Evolutionary conservation across 2,797 vertebrate genomes (phyloP), one percentile per base, ranked within the genome.

Genomic region (Tapera naevia): DNA sequence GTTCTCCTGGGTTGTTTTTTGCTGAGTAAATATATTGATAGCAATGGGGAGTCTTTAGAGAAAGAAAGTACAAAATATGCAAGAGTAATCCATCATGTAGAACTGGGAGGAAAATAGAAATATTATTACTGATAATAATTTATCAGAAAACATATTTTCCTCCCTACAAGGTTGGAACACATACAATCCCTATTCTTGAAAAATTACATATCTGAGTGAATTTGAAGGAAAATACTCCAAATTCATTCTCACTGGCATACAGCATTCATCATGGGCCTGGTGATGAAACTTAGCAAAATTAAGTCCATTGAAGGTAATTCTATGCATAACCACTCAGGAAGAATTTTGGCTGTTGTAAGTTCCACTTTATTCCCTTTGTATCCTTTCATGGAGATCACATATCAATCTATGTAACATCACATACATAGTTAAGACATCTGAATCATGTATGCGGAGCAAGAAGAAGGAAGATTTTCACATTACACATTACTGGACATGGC

Each of bases 391-490:
- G 33, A 76, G 60, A 13, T 53, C 25, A 54, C 30, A 13, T 14
- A 89, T 18, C 56, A 48, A 35, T 41, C 89, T 57, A 41, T 39
- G 35, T 25, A 87, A n/a, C 60, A 37, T 35, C 35, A 74, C 3
- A 35, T 35, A 64, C 53, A 30, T n/a, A 48, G 22, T 23, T 72
- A 90, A 87, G 66, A 46, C 45, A 45, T 30, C 61, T 60, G 45
- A 92, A 90, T 74, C 56, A 10, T 1, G 15, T n/a, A 69, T 23
- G 65, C 35, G 71, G 88, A 92, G 79, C 43, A 11, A 92, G 43
- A 92, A 84, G 23, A 14, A 89, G 69, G 69, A 75, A 86, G 25
- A 82, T 75, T 85, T 93, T 71, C 69, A 73, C 41, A 87, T 39
- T 2, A 7, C 17, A 17, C 25, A 13, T 39, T 76, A 9, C 24